Evolutionary conservation across 2,113 vertebrate genomes (phyloP), one percentile per base, ranked within the genome.

Genomic region (Hylia prasina): DNA sequence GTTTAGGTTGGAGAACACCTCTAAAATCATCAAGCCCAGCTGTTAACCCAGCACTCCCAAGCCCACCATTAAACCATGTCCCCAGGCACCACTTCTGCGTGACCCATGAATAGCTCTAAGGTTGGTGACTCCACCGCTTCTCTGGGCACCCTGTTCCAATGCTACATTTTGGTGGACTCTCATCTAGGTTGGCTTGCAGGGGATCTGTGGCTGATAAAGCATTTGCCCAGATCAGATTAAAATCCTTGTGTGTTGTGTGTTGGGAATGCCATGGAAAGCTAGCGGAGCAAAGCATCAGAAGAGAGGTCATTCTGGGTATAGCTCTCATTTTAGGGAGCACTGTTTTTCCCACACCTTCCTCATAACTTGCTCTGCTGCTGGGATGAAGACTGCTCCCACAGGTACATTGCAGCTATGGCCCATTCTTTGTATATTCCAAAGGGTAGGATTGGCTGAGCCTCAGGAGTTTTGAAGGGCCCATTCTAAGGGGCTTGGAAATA

Each of bases 191-290:
- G 45, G 23, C 31, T 81, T 84, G 56, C 50, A 42, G 42, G 35
- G 19, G 11, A 21, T 61, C 15, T 15, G 15, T 45, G 58, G 15
- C 50, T 83, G n/a, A 77, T 40, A 18, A 30, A 82, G 5, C 6
- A 57, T 89, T 89, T 15, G 5, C 20, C 20, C 57, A 14, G 58
- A 31, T 23, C 1, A 8, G 17, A 18, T 31, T 19, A 50, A 73
- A 75, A 53, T 14, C 7, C 5, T 5, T 45, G 25, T 6, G 20
- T 39, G 15, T 31, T 70, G 13, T 15, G 5, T 64, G 11, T 28
- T 81, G 42, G 11, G 15, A 3, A 15, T 65, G 18, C 33, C 0
- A 33, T 5, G 11, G 45, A n/a, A 8, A 70, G 11, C 10, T 39
- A n/a, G 30, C 28, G 60, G 39, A 69, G 24, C 1, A 5, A 39